Evolutionary conservation across 1,140 invertebrate species (phyloP).

Genomic region (Metopolophium dirhodum): DNA sequence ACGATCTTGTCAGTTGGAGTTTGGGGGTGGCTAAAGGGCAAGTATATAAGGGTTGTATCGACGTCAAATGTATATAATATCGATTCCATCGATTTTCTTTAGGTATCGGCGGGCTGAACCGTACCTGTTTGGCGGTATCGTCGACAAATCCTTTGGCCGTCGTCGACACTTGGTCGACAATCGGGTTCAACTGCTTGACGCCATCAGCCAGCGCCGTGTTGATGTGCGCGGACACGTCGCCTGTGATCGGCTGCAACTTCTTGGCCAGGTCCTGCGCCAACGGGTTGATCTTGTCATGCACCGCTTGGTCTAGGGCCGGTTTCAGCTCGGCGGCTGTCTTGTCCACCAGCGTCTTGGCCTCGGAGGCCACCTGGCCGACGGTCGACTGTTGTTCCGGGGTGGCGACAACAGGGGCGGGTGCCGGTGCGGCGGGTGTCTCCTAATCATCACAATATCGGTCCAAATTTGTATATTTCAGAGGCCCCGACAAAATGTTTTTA

Average conservation of each 20-base stretch:
- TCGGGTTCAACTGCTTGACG: constrained; percentile 42
- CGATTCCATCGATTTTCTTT: not conserved
- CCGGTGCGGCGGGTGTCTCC: not conserved
- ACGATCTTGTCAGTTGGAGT: not conserved
- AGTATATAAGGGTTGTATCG: too few relatives aligned
- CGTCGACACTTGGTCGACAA: constrained; percentile 18
- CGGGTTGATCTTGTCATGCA: constrained; percentile 39
- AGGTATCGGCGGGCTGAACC: not conserved
- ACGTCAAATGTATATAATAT: too few relatives aligned
- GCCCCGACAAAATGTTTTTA: not conserved
- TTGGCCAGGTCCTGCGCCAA: constrained; percentile 5
- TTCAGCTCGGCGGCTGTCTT: constrained; percentile 30
- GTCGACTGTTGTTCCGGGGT: not conserved
- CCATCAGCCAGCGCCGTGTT: constrained; percentile 47
- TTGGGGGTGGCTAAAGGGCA: too few relatives aligned
- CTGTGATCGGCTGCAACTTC: constrained; percentile 26
- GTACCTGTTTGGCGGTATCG: constrained; percentile 42
- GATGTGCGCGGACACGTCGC: constrained; percentile 19
- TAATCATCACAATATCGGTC: not conserved
- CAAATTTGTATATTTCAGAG: not conserved
- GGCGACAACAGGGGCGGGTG: not conserved
- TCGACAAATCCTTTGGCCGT: constrained; percentile 25
- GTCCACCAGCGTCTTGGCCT: constrained; percentile 44
- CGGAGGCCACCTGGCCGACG: constrained; percentile 17
- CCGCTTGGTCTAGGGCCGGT: constrained; percentile 25